These are phyloP conservation scores for Caenorhabditis briggsae DNA, from an alignment of 1,140 invertebrate genomes.

Conservation along the genomic window DNA sequence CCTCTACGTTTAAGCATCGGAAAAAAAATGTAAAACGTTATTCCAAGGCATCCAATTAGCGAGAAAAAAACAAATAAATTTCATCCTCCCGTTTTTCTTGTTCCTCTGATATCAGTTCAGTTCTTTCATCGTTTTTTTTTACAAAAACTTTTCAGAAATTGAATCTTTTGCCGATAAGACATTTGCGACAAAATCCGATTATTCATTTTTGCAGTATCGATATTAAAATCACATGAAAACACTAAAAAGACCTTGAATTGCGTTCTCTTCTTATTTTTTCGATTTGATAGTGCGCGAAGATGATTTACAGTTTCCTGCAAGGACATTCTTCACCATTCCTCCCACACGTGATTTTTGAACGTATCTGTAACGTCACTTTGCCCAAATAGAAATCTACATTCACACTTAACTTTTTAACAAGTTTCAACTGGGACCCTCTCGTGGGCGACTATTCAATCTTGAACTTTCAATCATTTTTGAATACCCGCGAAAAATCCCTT, in stretches of 20 bases:
- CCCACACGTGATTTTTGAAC: constrained; percentile 6
- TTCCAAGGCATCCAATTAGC: no score
- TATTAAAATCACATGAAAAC: neutral
- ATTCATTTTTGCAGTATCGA: neutral
- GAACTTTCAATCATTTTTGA: constrained; percentile 55
- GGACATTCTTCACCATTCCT: neutral
- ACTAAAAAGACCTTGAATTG: constrained; percentile 37
- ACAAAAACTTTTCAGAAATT: neutral
- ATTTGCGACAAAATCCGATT: neutral
- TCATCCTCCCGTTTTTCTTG: no score
- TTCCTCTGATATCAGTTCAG: no score
- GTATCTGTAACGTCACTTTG: constrained; percentile 27
- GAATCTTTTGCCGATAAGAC: neutral
- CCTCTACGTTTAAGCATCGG: no score
- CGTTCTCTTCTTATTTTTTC: neutral
- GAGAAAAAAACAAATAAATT: no score
- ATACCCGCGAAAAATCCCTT: neutral
- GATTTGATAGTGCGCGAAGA: constrained; percentile 14
- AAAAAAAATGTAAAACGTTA: no score
- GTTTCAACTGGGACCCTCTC: constrained; percentile 39
- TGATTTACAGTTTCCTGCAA: constrained; percentile 4
- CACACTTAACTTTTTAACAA: constrained; percentile 29
- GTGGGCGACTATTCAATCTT: constrained; percentile 42
- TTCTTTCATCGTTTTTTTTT: no score
- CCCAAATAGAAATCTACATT: neutral